Percentiles rank a stretch among this genome's conserved stretches.
phyloP scores from a whole-genome alignment of 2,888 invertebrate genomes.

The Petrolisthes manimaculis region DNA sequence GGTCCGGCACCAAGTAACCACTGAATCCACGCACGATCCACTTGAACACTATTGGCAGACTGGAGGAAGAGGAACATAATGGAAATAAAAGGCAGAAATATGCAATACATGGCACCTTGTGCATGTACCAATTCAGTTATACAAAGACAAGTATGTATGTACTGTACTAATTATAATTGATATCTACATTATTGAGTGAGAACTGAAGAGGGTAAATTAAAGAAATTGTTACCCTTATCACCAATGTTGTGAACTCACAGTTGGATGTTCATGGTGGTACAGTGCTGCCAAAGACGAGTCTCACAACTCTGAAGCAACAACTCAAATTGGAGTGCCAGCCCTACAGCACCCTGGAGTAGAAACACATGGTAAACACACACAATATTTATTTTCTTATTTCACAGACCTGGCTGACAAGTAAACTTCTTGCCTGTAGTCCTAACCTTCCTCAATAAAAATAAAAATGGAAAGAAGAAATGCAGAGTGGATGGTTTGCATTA shows the following conservation, averaged over 20 bases:
- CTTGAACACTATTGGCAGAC: constrained; percentile 91
- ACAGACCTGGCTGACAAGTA: too few relatives aligned
- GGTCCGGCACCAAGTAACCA: constrained; percentile 92
- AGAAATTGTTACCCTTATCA: background rate
- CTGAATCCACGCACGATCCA: constrained; percentile 97
- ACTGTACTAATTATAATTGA: background rate
- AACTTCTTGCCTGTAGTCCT: too few relatives aligned
- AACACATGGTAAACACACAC: too few relatives aligned
- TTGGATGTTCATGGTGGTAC: constrained; percentile 87
- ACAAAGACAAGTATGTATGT: too few relatives aligned
- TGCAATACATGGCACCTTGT: too few relatives aligned
- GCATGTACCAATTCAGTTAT: too few relatives aligned
- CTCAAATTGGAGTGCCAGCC: constrained; percentile 89
- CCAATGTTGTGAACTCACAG: constrained; percentile 79
- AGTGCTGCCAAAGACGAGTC: constrained; percentile 90
- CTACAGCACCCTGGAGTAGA: constrained; percentile 68
- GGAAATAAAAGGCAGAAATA: too few relatives aligned
- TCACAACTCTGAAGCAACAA: constrained; percentile 90
- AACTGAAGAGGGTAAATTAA: background rate
- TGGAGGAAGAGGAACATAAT: constrained; percentile 69
- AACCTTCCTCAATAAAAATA: too few relatives aligned
- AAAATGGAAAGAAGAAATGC: too few relatives aligned
- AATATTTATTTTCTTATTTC: too few relatives aligned
- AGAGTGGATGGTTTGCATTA: too few relatives aligned
- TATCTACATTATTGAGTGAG: background rate